Percentiles rank a stretch among this genome's conserved stretches.
Evolutionary conservation across 1,140 invertebrate genomes (phyloP).

Genomic region (Drosophila pandora): DNA sequence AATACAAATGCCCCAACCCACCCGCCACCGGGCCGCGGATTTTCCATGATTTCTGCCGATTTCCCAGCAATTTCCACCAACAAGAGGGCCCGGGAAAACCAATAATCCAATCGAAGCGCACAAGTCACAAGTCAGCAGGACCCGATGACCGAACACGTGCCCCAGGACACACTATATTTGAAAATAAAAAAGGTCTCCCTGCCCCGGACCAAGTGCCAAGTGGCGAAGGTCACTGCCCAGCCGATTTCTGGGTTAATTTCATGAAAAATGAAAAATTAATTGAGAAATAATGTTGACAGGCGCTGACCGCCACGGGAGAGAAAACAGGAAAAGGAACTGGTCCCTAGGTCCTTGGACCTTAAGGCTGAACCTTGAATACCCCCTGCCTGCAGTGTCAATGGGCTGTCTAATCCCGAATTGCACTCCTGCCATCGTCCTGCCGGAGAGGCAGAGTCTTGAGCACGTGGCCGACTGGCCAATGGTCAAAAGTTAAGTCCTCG

Average conservation of each 20-base stretch:
- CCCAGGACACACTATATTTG: slow-evolving; percentile 6
- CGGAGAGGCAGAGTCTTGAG: slow-evolving; percentile 31
- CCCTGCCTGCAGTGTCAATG: slow-evolving; percentile 77
- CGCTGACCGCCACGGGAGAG: slow-evolving; percentile 60
- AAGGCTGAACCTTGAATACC: slow-evolving; percentile 15
- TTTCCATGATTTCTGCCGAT: slow-evolving; percentile 11
- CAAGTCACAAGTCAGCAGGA: slow-evolving; percentile 20
- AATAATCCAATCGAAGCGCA: slow-evolving; percentile 26
- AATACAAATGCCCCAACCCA: slow-evolving; percentile 25
- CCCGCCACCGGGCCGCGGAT: background rate
- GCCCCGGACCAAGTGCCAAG: slow-evolving; percentile 51
- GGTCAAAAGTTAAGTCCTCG: slow-evolving; percentile 78
- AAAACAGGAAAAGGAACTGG: slow-evolving; percentile 5
- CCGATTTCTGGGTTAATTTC: slow-evolving; percentile 79
- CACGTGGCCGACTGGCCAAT: slow-evolving; percentile 69
- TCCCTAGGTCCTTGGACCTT: background rate
- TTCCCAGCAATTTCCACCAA: background rate
- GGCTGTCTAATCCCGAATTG: slow-evolving; percentile 65
- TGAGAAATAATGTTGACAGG: slow-evolving; percentile 83
- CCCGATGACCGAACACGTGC: slow-evolving; percentile 39
- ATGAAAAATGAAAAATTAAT: slow-evolving; percentile 83
- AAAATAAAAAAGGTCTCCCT: background rate
- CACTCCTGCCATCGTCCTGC: slow-evolving; percentile 9
- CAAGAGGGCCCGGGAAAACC: slow-evolving; percentile 29
- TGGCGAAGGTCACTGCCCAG: slow-evolving; percentile 74